Conservation (phyloP, 2,888 invertebrate genomes). For the Caenorhabditis macrosperma region DNA sequence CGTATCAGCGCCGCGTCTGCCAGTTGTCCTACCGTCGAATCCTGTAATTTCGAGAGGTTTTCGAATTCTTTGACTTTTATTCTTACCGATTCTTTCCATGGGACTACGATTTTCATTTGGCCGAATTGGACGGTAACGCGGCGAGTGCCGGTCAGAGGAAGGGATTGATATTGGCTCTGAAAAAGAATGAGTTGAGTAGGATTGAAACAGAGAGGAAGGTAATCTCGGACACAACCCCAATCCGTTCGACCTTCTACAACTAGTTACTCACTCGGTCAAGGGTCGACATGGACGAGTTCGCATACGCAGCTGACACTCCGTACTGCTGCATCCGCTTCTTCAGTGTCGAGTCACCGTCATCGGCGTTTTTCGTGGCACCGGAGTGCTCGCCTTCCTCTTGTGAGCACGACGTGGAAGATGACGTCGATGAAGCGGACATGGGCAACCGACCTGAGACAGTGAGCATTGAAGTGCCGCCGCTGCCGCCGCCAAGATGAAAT, state of each 20-base stretch:
- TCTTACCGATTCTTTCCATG: constrained; percentile 59
- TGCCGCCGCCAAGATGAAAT: no score
- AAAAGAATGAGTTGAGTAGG: constrained; percentile 2
- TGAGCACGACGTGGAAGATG: constrained; percentile 48
- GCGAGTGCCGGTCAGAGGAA: constrained; percentile 47
- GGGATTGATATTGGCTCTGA: constrained; percentile 55
- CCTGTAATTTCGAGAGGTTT: constrained; percentile 16
- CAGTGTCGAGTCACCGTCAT: constrained; percentile 38
- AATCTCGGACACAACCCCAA: not conserved
- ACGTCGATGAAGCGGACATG: constrained; percentile 58
- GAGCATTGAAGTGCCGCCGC: constrained; percentile 26
- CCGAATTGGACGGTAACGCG: constrained; percentile 68
- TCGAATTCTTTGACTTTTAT: no score
- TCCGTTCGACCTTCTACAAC: not conserved
- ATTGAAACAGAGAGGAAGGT: not conserved
- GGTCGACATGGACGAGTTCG: constrained; percentile 50
- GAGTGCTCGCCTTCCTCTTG: constrained; percentile 35
- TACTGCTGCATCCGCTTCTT: constrained; percentile 52
- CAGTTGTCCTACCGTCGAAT: constrained; percentile 58
- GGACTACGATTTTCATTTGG: constrained; percentile 64
- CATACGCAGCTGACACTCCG: constrained; percentile 15
- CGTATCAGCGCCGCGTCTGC: constrained; percentile 60
- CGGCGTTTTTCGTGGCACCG: constrained; percentile 1
- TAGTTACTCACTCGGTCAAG: constrained; percentile 39
- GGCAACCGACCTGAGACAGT: constrained; percentile 24